These are phyloP conservation scores for Azorinus chamasolen DNA, from an alignment of 2,888 invertebrate genomes.

Conservation along the genomic window DNA sequence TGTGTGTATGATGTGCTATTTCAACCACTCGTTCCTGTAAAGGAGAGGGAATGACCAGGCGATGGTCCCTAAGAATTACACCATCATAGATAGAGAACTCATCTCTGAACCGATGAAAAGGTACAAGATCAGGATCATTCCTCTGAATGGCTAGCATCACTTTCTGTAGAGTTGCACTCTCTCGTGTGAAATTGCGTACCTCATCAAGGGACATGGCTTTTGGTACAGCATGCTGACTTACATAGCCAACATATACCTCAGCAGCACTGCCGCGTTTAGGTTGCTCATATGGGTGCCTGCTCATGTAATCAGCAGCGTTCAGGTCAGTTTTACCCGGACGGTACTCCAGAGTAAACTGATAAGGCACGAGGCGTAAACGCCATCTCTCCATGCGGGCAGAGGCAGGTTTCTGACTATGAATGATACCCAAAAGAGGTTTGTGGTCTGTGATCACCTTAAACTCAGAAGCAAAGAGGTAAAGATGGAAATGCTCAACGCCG, in stretches of 20 bases:
- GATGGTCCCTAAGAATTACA: slow-evolving; percentile 35
- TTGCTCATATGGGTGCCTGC: no score
- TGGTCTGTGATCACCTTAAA: no score
- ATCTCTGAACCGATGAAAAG: slow-evolving; percentile 27
- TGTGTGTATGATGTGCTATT: slow-evolving; percentile 38
- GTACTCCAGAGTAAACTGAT: no score
- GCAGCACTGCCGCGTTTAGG: slow-evolving; percentile 44
- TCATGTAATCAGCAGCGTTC: slow-evolving; percentile 68
- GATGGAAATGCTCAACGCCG: no score
- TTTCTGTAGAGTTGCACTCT: no score
- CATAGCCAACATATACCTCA: slow-evolving; percentile 51
- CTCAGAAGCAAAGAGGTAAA: no score
- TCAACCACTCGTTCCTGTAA: slow-evolving; percentile 39
- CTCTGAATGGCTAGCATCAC: slow-evolving; percentile 46
- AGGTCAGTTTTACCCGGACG: slow-evolving; percentile 60
- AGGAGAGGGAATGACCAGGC: slow-evolving; percentile 35
- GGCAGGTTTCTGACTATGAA: slow-evolving; percentile 67
- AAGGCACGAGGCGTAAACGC: slow-evolving; percentile 43
- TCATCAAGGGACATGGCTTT: slow-evolving; percentile 57
- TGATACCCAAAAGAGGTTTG: slow-evolving; percentile 69
- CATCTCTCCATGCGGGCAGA: no score
- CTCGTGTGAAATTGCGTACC: slow-evolving; percentile 33
- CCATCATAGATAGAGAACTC: slow-evolving; percentile 36
- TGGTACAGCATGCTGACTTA: slow-evolving; percentile 46
- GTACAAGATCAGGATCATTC: slow-evolving; percentile 1